A percentile compares a stretch with the other conserved stretches of the same genome.
Conservation (phyloP, 1,140 invertebrate genomes). For the Leptopilina clavipes region DNA sequence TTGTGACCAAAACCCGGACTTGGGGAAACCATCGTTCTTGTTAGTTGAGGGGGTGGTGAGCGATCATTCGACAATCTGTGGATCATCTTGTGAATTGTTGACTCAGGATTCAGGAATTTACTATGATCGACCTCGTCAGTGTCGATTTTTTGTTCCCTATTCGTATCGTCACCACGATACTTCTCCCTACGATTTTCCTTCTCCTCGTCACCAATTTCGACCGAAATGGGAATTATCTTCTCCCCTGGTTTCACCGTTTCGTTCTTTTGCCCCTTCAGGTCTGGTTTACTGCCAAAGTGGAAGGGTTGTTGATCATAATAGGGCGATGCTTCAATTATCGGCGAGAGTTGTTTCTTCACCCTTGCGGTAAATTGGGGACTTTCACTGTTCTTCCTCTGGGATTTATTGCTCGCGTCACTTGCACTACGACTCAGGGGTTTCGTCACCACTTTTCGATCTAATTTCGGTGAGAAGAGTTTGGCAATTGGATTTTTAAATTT, state of each 20-base stretch:
- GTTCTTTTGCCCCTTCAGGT: conserved; percentile 63
- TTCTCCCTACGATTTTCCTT: too few relatives aligned
- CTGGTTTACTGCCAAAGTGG: conserved; percentile 62
- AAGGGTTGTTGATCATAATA: conserved; percentile 79
- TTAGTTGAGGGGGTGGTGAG: conserved; percentile 80
- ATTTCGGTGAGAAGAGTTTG: conserved; percentile 67
- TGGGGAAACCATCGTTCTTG: conserved; percentile 77
- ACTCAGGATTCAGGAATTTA: conserved; percentile 63
- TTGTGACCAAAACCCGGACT: conserved; percentile 79
- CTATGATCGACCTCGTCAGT: conserved; percentile 62
- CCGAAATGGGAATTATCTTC: conserved; percentile 43
- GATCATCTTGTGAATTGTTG: conserved; percentile 72
- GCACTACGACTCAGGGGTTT: conserved; percentile 65
- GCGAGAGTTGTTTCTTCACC: conserved; percentile 81
- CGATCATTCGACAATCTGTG: conserved; percentile 68
- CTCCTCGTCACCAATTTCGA: conserved; percentile 40
- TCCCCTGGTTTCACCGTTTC: conserved; percentile 49
- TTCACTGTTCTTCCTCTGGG: conserved; percentile 65
- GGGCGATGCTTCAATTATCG: conserved; percentile 82
- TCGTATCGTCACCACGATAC: too few relatives aligned
- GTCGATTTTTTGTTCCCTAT: too few relatives aligned
- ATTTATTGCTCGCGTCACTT: conserved; percentile 68
- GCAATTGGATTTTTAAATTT: conserved; percentile 62
- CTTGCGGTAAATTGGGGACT: conserved; percentile 62
- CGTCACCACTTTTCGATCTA: too few relatives aligned